phyloP scores from a whole-genome alignment of 2,888 invertebrate genomes.

The Anticlea derivata region DNA sequence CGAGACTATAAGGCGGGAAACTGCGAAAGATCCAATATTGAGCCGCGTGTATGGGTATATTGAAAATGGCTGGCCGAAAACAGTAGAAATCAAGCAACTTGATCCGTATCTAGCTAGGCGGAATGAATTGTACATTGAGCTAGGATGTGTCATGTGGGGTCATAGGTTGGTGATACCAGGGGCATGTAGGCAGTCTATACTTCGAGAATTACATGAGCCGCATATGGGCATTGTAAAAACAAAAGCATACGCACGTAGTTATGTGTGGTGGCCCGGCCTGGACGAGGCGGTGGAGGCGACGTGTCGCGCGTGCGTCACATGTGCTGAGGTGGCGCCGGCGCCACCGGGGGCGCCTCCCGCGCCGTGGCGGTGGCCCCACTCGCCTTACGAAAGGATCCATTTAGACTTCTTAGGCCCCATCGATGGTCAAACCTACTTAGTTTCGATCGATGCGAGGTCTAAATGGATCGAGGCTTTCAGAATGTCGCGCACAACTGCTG shows the following conservation, averaged over 20 bases:
- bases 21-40: slow-evolving; percentile 22
- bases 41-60: slow-evolving; percentile 26
- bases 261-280: slow-evolving; percentile 28
- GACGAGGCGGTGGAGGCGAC: slow-evolving; percentile 24
- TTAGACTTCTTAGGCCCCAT: slow-evolving; percentile 29
- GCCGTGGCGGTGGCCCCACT: slow-evolving; percentile 15
- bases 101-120: not conserved
- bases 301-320: slow-evolving; percentile 19
- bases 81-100: slow-evolving; percentile 8
- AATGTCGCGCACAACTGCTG: slow-evolving; percentile 20
- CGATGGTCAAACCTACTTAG: slow-evolving; percentile 20
- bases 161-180: slow-evolving; percentile 27
- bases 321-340: slow-evolving; percentile 12
- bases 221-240: slow-evolving; percentile 32
- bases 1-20: slow-evolving; percentile 15
- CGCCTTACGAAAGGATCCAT: slow-evolving; percentile 20
- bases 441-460: slow-evolving; percentile 25
- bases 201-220: slow-evolving; percentile 18
- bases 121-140: slow-evolving; percentile 1
- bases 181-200: not conserved
- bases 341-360: slow-evolving; percentile 24
- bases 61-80: slow-evolving; percentile 32
- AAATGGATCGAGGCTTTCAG: slow-evolving; percentile 33
- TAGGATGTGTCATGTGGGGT: slow-evolving; percentile 25
- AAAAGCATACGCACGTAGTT: slow-evolving; percentile 26